Conservation (phyloP, 2,797 vertebrate species). For the Hybognathus amarus region DNA sequence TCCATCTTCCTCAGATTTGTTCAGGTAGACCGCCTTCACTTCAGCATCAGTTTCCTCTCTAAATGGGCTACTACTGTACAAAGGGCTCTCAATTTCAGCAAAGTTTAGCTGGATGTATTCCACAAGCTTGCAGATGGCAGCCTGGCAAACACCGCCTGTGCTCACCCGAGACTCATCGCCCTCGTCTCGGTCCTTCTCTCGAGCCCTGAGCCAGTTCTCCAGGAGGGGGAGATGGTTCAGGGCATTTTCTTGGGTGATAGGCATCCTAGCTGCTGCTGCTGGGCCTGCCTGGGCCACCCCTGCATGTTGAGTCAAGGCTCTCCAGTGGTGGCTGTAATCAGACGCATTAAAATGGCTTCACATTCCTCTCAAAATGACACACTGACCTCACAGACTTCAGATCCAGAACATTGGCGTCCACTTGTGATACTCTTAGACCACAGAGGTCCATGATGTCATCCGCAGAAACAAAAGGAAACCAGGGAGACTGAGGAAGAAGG, state of each 20-base stretch:
- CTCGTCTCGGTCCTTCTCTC: constrained; percentile 61
- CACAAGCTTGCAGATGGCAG: constrained; percentile 88
- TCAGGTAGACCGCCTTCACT: constrained; percentile 85
- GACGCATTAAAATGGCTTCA: constrained; percentile 44
- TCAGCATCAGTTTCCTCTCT: constrained; percentile 79
- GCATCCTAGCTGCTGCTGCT: constrained; percentile 80
- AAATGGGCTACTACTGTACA: constrained; percentile 21
- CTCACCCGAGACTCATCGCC: constrained; percentile 66
- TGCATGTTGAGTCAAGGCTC: constrained; percentile 74
- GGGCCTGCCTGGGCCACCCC: constrained; percentile 59
- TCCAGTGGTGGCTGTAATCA: constrained; percentile 21
- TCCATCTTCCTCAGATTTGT: constrained; percentile 77
- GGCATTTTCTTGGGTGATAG: constrained; percentile 96
- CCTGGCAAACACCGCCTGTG: constrained; percentile 79
- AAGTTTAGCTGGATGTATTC: constrained; percentile 97
- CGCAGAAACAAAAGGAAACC: constrained; percentile 36
- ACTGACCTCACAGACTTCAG: constrained; percentile 38
- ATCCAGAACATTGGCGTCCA: constrained; percentile 30
- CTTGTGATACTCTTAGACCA: constrained; percentile 30
- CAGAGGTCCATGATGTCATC: constrained; percentile 65
- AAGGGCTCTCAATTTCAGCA: constrained; percentile 71
- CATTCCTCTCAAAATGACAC: constrained; percentile 52
- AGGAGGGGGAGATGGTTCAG: constrained; percentile 86
- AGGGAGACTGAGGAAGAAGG: background rate
- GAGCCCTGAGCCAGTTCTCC: constrained; percentile 85